Base-by-base conservation (phyloP, 1,140 invertebrate species). In the Rhyzopertha dominica region DNA sequence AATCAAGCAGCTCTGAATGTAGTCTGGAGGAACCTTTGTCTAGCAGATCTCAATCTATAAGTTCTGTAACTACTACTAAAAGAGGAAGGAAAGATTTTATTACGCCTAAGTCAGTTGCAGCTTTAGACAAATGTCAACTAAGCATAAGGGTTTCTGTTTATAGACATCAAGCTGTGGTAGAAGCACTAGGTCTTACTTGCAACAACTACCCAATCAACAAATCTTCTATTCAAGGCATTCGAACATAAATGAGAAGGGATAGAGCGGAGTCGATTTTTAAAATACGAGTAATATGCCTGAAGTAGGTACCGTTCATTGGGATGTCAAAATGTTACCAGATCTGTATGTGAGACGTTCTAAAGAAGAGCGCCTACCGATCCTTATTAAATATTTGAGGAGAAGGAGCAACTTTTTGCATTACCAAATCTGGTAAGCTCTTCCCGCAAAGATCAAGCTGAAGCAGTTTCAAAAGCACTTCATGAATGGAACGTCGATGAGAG, bases 311-410 rank as follows among this genome's bases (percentile, higher is more conserved):
- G 47, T 57, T 24, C 49, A 55, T 36, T 60, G 53, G 47, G 53
- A 58, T 45, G 44, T 49, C 24, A 58, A 51, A 51, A 24, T 54
- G 29, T 51, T 56, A 51, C 50, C 45, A 45, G 37, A 16, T 4
- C 31, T 56, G 38, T 43, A 49, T 26, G 29, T 32, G 28, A 37
- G 47, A 43, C 58, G 34, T 39, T 43, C 40, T 29, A 54, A 54
- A 58, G 46, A 59, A 56, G 54, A 50, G 46, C 36, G 46, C 23
- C 35, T 58, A 30, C 53, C 51, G 24, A 48, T 56, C 45, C 35
- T 49, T 40, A 46, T 45, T 45, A 32, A n/a, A n/a, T 47, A 31
- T 50, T 46, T 43, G 35, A 28, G 10, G 42, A 47, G 13, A 47
- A 26, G 22, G 47, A 49, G 47, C 49, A 54, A 37, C 48, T 57